phyloP scores from a whole-genome alignment of 2,113 vertebrate genomes.

The Coracopsis vasa region DNA sequence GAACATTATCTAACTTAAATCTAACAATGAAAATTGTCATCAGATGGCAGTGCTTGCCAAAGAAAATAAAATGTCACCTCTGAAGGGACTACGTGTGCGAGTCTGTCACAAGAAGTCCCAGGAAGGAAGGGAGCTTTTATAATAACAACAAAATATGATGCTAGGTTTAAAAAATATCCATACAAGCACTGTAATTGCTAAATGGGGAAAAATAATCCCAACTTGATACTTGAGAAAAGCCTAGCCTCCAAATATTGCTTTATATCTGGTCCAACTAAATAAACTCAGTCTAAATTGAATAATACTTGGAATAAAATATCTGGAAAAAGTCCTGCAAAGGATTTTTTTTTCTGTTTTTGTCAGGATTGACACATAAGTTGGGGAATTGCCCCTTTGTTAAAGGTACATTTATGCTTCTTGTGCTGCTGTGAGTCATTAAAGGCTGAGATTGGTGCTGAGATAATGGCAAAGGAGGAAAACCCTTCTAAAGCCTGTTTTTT shows the following conservation, averaged over 20 bases:
- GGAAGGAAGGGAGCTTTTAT: background rate
- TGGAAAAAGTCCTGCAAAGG: background rate
- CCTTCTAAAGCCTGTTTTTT: background rate
- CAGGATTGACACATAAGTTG: rapidly evolving
- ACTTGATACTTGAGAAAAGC: background rate
- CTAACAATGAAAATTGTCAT: slow-evolving; percentile 43
- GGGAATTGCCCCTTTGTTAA: background rate
- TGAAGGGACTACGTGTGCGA: background rate
- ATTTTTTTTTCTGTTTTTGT: background rate
- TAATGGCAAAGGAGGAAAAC: background rate
- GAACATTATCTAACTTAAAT: background rate
- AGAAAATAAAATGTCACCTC: slow-evolving; percentile 28
- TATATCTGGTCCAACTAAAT: background rate
- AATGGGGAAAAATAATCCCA: slow-evolving; percentile 14
- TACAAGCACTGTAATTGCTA: background rate
- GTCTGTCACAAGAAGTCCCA: background rate
- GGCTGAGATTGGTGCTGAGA: background rate
- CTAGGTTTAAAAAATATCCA: background rate
- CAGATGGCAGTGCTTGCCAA: background rate
- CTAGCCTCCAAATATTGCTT: background rate
- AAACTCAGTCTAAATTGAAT: background rate
- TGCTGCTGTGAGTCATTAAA: background rate
- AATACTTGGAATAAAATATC: background rate
- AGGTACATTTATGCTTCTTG: background rate
- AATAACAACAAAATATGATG: background rate